phyloP scores from a whole-genome alignment of 1,140 invertebrate species.

The Drosophila mauritiana region DNA sequence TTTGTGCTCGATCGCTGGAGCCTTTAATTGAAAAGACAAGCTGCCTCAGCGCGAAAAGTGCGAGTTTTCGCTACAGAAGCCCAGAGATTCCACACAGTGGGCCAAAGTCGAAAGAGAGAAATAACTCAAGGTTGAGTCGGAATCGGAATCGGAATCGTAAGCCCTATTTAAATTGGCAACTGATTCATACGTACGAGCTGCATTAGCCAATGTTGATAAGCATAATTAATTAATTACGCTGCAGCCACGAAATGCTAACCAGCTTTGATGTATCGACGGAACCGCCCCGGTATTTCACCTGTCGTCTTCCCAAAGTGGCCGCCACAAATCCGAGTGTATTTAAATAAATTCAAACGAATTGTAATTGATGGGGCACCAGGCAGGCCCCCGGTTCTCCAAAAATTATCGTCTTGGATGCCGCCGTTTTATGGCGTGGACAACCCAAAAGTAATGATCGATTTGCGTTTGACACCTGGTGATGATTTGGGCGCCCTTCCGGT shows the following conservation, averaged over 20 bases:
- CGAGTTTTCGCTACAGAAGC: constrained; percentile 29
- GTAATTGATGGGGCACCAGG: constrained; percentile 65
- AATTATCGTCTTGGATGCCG: constrained; percentile 16
- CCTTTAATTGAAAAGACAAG: constrained; percentile 52
- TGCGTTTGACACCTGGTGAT: constrained; percentile 10
- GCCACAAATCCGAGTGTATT: constrained; percentile 72
- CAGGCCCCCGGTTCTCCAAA: constrained; percentile 14
- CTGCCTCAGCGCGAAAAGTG: constrained; percentile 38
- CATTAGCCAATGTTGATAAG: constrained; percentile 68
- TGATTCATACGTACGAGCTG: constrained; percentile 58
- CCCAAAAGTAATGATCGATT: constrained; percentile 9
- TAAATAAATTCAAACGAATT: constrained; percentile 81
- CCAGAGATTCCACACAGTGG: constrained; percentile 7
- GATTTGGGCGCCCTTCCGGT: constrained; percentile 6
- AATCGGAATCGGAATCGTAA: background rate
- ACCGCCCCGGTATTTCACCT: constrained; percentile 2
- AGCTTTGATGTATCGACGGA: constrained; percentile 71
- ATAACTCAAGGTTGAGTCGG: constrained; percentile 13
- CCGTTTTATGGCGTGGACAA: background rate
- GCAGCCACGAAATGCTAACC: constrained; percentile 41
- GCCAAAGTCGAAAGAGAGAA: background rate
- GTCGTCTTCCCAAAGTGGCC: constrained; percentile 31
- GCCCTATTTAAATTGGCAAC: constrained; percentile 57
- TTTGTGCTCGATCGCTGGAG: constrained; percentile 37
- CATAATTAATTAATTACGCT: constrained; percentile 77